Conservation (phyloP, 2,113 vertebrate species). For the Hystrix brachyura region DNA sequence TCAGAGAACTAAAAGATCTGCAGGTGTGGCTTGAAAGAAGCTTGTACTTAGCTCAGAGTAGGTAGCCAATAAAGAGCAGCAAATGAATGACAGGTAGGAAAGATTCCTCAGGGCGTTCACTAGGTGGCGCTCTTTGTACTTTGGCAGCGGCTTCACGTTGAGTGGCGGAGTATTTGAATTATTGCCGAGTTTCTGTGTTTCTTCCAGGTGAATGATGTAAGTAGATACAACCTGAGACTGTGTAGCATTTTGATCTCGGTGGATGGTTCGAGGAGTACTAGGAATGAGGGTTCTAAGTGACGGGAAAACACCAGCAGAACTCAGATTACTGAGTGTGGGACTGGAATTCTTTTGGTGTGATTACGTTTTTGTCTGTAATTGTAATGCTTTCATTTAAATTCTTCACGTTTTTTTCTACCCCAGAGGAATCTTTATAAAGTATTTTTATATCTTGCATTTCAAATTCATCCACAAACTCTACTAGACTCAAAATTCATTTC, state of each 20-base stretch:
- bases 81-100: background rate
- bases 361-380: background rate
- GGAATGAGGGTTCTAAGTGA: background rate
- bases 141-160: conserved; percentile 33
- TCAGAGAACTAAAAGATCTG: background rate
- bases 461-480: conserved; percentile 36
- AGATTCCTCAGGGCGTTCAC: conserved; percentile 58
- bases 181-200: conserved; percentile 40
- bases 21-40: background rate
- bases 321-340: background rate
- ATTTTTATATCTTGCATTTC: background rate
- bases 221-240: background rate
- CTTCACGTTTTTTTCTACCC: background rate
- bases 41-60: background rate
- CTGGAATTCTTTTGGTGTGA: background rate
- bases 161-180: conserved; percentile 36
- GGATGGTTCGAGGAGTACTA: background rate
- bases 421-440: background rate
- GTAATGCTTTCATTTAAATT: background rate
- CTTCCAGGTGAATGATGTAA: background rate
- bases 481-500: conserved; percentile 41
- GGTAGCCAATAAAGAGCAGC: background rate
- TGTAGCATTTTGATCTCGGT: background rate
- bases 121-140: conserved; percentile 80
- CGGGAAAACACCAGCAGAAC: background rate